Evolutionary conservation across 2,797 vertebrate genomes (phyloP), one percentile per base, ranked within the genome.

Genomic region (Gallinago stenura): DNA sequence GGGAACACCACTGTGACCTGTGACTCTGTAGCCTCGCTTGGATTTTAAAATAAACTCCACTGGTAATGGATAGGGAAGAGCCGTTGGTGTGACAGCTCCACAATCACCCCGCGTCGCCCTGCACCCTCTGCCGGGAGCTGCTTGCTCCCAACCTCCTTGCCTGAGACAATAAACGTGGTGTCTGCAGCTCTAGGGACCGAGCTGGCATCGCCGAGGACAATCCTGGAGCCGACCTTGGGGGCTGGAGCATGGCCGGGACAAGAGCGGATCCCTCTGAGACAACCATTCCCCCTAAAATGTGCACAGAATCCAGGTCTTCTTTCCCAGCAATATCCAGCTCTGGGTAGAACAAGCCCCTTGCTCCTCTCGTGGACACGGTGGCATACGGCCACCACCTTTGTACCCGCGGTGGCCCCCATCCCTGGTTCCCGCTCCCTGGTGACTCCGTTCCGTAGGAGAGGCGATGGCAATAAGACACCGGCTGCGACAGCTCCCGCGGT

Each of bases 41-140:
- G 86, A 78, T 94, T 93, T 95, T 82, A 64, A 89, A 96, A 92
- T 95, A 94, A 96, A 95, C 45, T 58, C 37, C 88, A 37, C 79
- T 87, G 88, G 83, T 95, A 75, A 92, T 78, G 81, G 62, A 8
- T 85, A 73, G 88, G 51, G 88, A 89, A 95, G 54, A 92, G 84
- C 56, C 11, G 0, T 76, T 86, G 91, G 64, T 79, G 91, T 53
- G 89, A 86, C 64, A 25, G 87, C 77, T 92, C 82, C 94, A 91
- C 91, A 89, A 72, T 89, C 94, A 86, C 84, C 57, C 75, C 21
- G 64, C 9, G 11, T 78, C 69, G 58, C 53, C 69, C 90, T 91
- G 89, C 89, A 56, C 70, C 68, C 54, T 60, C 56, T 77, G 66
- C 86, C 82, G 73, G 83, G 94, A 83, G 43, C 93, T 93, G 77